phyloP scores from a whole-genome alignment of 2,888 invertebrate species.

The Ichneumoninae sp. region DNA sequence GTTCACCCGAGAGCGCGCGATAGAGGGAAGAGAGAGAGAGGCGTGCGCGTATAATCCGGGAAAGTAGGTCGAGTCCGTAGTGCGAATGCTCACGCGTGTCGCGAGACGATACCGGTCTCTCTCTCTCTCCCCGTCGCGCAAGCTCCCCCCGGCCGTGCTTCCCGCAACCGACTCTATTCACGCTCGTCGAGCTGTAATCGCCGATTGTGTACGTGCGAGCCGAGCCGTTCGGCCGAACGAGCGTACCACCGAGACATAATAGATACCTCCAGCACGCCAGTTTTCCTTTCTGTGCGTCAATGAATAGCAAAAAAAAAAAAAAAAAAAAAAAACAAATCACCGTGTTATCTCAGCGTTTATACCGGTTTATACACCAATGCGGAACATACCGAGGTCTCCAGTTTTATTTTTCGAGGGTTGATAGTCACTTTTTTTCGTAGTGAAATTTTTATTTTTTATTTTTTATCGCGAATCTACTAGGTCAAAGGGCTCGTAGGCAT shows the following conservation, averaged over 20 bases:
- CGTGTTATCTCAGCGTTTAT: background rate
- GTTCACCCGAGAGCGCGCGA: slow-evolving; percentile 28
- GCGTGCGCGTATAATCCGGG: slow-evolving; percentile 45
- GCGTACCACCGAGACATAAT: slow-evolving; percentile 14
- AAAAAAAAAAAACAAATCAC: slow-evolving; percentile 15
- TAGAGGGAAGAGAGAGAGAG: slow-evolving; percentile 9
- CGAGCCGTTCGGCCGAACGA: slow-evolving; percentile 37
- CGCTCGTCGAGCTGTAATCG: slow-evolving; percentile 65
- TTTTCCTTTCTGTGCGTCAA: slow-evolving; percentile 21
- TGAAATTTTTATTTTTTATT: no score
- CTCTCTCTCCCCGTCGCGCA: slow-evolving; percentile 8
- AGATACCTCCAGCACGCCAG: background rate
- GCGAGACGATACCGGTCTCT: slow-evolving; percentile 45
- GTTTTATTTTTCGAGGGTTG: background rate
- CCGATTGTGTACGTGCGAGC: slow-evolving; percentile 59
- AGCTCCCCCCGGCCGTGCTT: slow-evolving; percentile 34
- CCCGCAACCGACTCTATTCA: slow-evolving; percentile 50
- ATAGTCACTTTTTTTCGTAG: background rate
- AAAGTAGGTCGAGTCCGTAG: slow-evolving; percentile 66
- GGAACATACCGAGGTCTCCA: background rate
- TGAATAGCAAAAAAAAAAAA: slow-evolving; percentile 24
- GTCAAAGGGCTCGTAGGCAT: background rate
- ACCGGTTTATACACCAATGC: background rate
- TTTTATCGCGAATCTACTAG: background rate
- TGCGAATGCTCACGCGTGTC: slow-evolving; percentile 65